These are phyloP conservation scores for Eurytoma adleriae DNA, from an alignment of 2,888 invertebrate genomes.

Conservation along the genomic window DNA sequence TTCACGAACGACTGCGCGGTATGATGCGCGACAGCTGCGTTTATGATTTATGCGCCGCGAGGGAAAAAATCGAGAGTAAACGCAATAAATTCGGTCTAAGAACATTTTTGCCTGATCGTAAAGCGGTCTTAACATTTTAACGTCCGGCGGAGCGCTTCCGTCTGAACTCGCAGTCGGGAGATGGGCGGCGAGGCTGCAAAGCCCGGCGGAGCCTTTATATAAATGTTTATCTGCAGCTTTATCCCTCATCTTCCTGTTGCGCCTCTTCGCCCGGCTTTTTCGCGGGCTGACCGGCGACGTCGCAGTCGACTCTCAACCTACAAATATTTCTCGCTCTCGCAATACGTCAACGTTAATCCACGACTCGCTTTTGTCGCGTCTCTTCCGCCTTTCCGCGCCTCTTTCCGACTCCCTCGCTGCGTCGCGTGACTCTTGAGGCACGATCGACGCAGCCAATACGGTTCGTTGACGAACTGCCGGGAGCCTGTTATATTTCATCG, in stretches of 20 bases:
- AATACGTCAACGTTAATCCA: constrained; percentile 68
- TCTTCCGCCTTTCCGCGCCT: constrained; percentile 1
- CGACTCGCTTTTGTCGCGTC: constrained; percentile 35
- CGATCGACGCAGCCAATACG: not conserved
- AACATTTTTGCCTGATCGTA: not conserved
- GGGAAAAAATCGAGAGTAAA: not conserved
- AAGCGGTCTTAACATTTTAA: no score
- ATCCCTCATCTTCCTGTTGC: constrained; percentile 1
- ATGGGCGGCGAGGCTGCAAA: constrained; percentile 21
- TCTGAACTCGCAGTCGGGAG: not conserved
- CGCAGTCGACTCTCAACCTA: constrained; percentile 64
- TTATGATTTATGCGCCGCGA: no score
- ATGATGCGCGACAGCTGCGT: no score
- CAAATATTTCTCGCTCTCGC: constrained; percentile 66
- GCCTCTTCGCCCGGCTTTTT: not conserved
- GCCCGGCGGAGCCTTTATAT: constrained; percentile 29
- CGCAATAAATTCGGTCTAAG: not conserved
- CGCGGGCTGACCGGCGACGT: constrained; percentile 62
- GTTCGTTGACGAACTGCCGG: not conserved
- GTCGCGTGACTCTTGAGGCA: not conserved
- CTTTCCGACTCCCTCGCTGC: not conserved
- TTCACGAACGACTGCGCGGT: not conserved
- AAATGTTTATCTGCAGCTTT: constrained; percentile 39
- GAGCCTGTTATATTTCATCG: not conserved
- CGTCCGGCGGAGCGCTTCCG: not conserved